These are phyloP conservation scores for Dromaius novaehollandiae DNA, from an alignment of 2,113 vertebrate species.

Conservation along the genomic window DNA sequence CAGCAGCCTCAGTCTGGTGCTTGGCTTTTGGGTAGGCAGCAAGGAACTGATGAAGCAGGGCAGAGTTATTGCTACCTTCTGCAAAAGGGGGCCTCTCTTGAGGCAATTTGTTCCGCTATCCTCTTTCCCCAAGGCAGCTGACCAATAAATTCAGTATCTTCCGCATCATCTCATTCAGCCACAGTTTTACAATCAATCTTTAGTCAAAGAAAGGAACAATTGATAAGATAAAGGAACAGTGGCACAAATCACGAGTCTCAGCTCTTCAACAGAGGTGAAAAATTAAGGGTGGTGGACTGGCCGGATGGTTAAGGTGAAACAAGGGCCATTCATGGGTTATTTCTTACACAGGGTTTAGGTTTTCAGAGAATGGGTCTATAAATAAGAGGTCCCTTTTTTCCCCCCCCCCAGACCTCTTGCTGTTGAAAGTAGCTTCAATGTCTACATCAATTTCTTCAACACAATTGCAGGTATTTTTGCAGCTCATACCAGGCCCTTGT, in stretches of 20 bases:
- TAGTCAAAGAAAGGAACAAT: not conserved
- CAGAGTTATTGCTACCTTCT: not conserved
- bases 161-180: not conserved
- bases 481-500: not conserved
- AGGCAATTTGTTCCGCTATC: not conserved
- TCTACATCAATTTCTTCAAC: not conserved
- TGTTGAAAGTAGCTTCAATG: not conserved
- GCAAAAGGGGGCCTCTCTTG: not conserved
- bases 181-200: not conserved
- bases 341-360: not conserved
- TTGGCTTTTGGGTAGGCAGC: not conserved
- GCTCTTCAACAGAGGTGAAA: not conserved
- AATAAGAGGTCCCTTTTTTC: not conserved
- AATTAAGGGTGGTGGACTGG: not conserved
- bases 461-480: not conserved
- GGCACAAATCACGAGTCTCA: not conserved
- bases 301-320: not conserved
- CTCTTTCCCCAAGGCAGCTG: not conserved
- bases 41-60: not conserved
- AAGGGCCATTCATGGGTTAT: not conserved
- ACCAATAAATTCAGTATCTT: not conserved
- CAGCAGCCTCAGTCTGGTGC: not conserved
- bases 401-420: not conserved
- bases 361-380: not conserved
- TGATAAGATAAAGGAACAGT: not conserved